These are phyloP conservation scores for Melanotaenia trifasciata DNA, from an alignment of 2,797 vertebrate species.

Conservation along the genomic window DNA sequence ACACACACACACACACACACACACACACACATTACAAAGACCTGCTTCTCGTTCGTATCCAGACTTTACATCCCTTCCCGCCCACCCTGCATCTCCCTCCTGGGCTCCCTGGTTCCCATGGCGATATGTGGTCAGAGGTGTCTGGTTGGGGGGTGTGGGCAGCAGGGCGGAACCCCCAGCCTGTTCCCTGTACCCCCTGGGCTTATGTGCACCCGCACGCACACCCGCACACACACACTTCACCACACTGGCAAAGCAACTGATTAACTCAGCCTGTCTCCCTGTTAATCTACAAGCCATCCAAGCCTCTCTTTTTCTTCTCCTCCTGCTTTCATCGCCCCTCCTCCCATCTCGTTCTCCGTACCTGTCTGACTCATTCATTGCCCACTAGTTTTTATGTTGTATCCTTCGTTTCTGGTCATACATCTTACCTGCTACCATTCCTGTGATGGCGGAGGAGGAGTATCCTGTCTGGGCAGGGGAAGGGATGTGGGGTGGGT, in stretches of 20 bases:
- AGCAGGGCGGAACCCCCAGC: constrained; percentile 84
- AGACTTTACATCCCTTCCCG: constrained; percentile 62
- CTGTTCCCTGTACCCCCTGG: constrained; percentile 78
- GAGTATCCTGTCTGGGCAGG: constrained; percentile 88
- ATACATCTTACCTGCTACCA: constrained; percentile 88
- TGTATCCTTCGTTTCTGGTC: not conserved
- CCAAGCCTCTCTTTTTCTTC: constrained; percentile 17
- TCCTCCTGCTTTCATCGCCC: not conserved
- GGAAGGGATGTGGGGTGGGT: constrained; percentile 93
- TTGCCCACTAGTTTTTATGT: constrained; percentile 3
- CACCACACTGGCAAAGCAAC: constrained; percentile 73
- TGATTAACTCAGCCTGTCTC: constrained; percentile 81
- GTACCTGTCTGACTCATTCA: constrained; percentile 6
- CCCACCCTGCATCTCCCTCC: constrained; percentile 67
- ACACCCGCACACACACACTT: constrained; percentile 50
- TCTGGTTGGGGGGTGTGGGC: constrained; percentile 77
- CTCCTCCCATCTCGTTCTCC: not conserved
- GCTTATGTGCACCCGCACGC: constrained; percentile 50
- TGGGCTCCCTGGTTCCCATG: constrained; percentile 85
- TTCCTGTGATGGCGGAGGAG: constrained; percentile 91
- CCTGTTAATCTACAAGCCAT: constrained; percentile 80
- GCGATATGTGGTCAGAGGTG: constrained; percentile 83
- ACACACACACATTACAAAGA: constrained; percentile 27
- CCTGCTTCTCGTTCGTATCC: constrained; percentile 60
- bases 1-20: constrained; percentile 9